Percentiles rank a stretch among this genome's conserved stretches.
phyloP scores from a whole-genome alignment of 2,888 invertebrate genomes.

The Sabatieria punctata region DNA sequence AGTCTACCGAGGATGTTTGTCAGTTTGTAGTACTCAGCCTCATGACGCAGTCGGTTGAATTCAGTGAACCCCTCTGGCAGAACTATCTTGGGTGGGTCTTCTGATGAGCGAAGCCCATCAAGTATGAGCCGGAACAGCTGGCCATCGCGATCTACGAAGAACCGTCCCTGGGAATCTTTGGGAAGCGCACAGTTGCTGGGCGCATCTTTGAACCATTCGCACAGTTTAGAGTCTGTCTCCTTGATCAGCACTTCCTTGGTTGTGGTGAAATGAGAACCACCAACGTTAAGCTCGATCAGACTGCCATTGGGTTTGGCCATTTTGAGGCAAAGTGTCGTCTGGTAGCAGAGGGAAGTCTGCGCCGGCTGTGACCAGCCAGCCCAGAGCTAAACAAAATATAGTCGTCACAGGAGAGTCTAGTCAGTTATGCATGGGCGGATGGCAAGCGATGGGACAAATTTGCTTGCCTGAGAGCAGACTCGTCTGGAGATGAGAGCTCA shows the following conservation, averaged over 20 bases:
- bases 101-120: slow-evolving; percentile 57
- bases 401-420: no score
- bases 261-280: slow-evolving; percentile 1
- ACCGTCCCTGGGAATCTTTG: no score
- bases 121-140: slow-evolving; percentile 86
- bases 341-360: background rate
- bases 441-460: no score
- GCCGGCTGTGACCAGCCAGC: no score
- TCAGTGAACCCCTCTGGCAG: slow-evolving; percentile 83
- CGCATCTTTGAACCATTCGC: slow-evolving; percentile 3
- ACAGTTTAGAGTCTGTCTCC: background rate
- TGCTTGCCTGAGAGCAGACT: no score
- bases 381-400: no score
- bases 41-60: slow-evolving; percentile 39
- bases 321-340: background rate
- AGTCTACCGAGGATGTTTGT: slow-evolving; percentile 45
- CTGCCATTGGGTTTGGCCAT: background rate
- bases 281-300: slow-evolving; percentile 3
- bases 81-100: slow-evolving; percentile 51
- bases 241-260: background rate
- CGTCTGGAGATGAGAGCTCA: no score
- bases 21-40: slow-evolving; percentile 46
- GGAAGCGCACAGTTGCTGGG: no score
- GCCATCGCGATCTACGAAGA: slow-evolving; percentile 85
- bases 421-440: no score